Conservation (phyloP, 2,113 vertebrate genomes). For the Thryonomys swinderianus region DNA sequence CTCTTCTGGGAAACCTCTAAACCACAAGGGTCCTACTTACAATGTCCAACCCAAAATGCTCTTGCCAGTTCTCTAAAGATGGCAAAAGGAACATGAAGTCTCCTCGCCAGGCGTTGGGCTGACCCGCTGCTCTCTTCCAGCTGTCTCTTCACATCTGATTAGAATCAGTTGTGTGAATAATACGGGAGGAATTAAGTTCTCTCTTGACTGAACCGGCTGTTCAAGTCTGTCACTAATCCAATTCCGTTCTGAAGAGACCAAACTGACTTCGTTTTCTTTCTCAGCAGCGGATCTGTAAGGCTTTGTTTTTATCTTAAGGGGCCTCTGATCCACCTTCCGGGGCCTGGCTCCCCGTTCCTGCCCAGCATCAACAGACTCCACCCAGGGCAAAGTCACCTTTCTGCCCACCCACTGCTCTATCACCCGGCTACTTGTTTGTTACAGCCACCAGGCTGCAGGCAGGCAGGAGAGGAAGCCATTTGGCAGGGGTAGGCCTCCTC, state of each 20-base stretch:
- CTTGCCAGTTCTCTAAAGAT: not conserved
- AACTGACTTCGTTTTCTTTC: not conserved
- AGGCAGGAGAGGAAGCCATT: not conserved
- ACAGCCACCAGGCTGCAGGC: not conserved
- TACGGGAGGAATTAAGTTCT: slow-evolving; percentile 57
- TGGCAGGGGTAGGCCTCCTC: not conserved
- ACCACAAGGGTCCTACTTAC: not conserved
- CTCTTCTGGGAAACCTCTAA: not conserved
- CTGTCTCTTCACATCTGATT: slow-evolving; percentile 66
- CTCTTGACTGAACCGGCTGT: slow-evolving; percentile 44
- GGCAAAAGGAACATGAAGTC: not conserved
- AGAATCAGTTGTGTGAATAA: not conserved
- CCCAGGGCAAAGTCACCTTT: not conserved
- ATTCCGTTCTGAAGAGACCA: not conserved
- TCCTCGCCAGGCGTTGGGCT: not conserved
- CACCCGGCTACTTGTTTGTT: not conserved
- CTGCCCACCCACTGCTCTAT: not conserved
- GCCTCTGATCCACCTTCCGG: not conserved
- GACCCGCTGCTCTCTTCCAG: slow-evolving; percentile 56
- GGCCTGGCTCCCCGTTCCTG: not conserved
- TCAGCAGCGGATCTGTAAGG: not conserved
- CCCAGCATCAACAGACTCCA: not conserved
- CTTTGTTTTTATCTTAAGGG: not conserved
- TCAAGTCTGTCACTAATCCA: slow-evolving; percentile 35
- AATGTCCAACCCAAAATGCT: not conserved